Evolutionary conservation across 1,140 invertebrate species (phyloP).

Genomic region (Belonocnema kinseyi): DNA sequence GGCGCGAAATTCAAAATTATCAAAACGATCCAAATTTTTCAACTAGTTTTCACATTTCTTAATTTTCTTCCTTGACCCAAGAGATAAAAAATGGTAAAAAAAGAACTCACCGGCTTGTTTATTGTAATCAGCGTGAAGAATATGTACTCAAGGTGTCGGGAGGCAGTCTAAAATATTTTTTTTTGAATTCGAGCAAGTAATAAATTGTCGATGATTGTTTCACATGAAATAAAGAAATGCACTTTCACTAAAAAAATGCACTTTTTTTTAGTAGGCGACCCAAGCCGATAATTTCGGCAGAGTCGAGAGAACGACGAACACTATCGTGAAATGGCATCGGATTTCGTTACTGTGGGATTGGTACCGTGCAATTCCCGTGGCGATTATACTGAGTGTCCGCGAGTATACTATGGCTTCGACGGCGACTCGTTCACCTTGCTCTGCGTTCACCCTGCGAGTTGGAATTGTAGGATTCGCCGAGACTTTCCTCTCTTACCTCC

Average conservation of each 20-base stretch:
- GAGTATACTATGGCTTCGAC: constrained; percentile 26
- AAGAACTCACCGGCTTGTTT: too few species aligned
- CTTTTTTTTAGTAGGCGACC: constrained; percentile 39
- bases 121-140: too few species aligned
- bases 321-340: constrained; percentile 43
- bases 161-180: too few species aligned
- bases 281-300: constrained; percentile 29
- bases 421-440: constrained; percentile 68
- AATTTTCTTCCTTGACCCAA: too few species aligned
- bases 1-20: too few species aligned
- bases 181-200: too few species aligned
- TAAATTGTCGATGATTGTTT: background rate
- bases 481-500: constrained; percentile 50
- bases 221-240: background rate
- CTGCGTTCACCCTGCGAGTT: constrained; percentile 53
- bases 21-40: too few species aligned
- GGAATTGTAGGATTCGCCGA: constrained; percentile 53
- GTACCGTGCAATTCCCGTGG: constrained; percentile 51
- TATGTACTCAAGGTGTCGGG: too few species aligned
- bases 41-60: too few species aligned
- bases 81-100: too few species aligned
- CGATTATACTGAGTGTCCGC: constrained; percentile 42
- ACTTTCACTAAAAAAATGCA: background rate
- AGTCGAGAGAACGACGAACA: constrained; percentile 27
- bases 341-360: constrained; percentile 41